A percentile compares a stretch with the other conserved stretches of the same genome.
phyloP scores from a whole-genome alignment of 2,888 invertebrate genomes.

The Kryphioiulus occultus region DNA sequence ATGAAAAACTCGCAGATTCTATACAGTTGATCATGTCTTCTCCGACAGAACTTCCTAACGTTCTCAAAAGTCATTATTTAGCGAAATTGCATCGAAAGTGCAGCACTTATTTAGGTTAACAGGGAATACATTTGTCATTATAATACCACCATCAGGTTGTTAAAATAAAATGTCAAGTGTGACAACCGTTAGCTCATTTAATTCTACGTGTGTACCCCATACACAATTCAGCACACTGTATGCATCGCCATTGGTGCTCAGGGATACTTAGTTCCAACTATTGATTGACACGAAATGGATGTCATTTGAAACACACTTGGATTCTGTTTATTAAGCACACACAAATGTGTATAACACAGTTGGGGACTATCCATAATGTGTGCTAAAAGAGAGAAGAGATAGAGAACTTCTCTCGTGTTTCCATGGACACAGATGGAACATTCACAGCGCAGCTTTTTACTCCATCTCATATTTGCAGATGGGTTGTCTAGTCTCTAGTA shows the following conservation, averaged over 20 bases:
- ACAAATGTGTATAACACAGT: conserved; percentile 25
- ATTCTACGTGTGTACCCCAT: neutral
- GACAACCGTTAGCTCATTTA: neutral
- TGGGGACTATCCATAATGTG: neutral
- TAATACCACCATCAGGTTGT: neutral
- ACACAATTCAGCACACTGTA: no score
- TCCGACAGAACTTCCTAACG: no score
- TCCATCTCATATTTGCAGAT: neutral
- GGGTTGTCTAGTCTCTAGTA: neutral
- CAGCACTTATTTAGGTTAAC: neutral
- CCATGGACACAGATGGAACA: conserved; percentile 26
- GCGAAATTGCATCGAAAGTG: neutral
- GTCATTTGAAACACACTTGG: conserved; percentile 20
- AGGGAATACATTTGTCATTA: neutral
- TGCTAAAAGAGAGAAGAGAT: conserved; percentile 1
- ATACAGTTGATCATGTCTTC: no score
- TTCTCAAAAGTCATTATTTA: neutral
- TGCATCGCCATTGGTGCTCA: neutral
- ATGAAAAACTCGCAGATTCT: no score
- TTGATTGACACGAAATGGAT: conserved; percentile 22
- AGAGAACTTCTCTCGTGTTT: conserved; percentile 1
- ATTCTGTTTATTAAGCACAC: conserved; percentile 18
- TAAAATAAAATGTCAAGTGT: conserved; percentile 6
- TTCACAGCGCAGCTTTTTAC: neutral
- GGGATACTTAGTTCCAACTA: neutral